Evolutionary conservation across 2,113 vertebrate species (phyloP).

Genomic region (Neogobius melanostomus): DNA sequence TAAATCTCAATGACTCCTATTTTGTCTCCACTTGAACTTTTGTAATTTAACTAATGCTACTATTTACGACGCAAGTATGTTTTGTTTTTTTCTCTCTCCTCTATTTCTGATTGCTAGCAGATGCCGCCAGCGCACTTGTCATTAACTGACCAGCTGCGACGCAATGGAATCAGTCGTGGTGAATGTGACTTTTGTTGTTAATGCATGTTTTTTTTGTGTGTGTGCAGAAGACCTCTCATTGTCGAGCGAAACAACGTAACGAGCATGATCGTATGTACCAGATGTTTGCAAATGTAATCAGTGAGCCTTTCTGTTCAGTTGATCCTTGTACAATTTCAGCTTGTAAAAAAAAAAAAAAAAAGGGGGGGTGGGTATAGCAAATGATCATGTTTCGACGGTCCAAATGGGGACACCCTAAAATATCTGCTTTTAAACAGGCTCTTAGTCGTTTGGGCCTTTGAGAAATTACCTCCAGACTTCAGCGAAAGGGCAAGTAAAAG

Average conservation of each 20-base stretch:
- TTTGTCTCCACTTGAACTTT: conserved; percentile 24
- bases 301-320: not conserved
- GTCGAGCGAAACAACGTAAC: conserved; percentile 8
- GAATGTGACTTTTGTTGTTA: conserved; percentile 20
- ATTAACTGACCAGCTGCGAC: conserved; percentile 42
- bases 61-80: conserved; percentile 34
- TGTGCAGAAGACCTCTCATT: conserved; percentile 9
- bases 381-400: not conserved
- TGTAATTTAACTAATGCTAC: conserved; percentile 32
- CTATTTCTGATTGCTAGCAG: conserved; percentile 48
- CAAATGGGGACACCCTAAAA: conserved; percentile 10
- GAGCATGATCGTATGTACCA: conserved; percentile 3
- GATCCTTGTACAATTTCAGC: not conserved
- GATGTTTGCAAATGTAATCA: conserved; percentile 12
- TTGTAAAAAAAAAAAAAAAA: too few relatives aligned
- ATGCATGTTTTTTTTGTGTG: conserved; percentile 18
- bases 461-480: not conserved
- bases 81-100: conserved; percentile 6
- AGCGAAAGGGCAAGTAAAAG: conserved; percentile 5
- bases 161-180: conserved; percentile 17
- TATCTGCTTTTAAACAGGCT: not conserved
- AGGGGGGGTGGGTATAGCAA: too few relatives aligned
- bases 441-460: not conserved
- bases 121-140: conserved; percentile 16
- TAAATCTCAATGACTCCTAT: conserved; percentile 42